Percentiles rank a stretch among this genome's conserved stretches.
Evolutionary conservation across 2,888 invertebrate genomes (phyloP).

Genomic region (Drosophila kuntzei): DNA sequence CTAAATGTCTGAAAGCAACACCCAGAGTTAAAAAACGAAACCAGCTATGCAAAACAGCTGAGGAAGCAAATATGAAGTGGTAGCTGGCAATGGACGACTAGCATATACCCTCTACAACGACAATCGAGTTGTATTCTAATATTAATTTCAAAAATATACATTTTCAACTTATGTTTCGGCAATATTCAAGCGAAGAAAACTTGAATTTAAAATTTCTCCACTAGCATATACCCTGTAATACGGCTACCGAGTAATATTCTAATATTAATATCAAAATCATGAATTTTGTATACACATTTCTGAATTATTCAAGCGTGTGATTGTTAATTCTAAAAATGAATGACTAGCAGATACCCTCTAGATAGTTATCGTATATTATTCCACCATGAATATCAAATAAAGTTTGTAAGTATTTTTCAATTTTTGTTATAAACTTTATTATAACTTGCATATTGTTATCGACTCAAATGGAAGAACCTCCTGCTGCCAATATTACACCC

Average conservation of each 20-base stretch:
- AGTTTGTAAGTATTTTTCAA: no score
- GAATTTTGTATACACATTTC: no score
- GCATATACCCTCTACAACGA: neutral
- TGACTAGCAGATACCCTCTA: no score
- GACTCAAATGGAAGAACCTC: neutral
- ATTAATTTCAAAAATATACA: neutral
- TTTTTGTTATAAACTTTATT: neutral
- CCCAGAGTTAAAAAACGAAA: conserved; percentile 17
- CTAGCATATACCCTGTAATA: neutral
- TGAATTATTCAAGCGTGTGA: no score
- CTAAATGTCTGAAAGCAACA: conserved; percentile 59
- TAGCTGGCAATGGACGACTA: neutral
- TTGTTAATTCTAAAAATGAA: no score
- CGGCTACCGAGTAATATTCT: neutral
- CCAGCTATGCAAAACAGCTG: conserved; percentile 23
- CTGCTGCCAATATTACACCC: no score
- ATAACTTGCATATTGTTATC: neutral
- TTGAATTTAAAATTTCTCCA: neutral
- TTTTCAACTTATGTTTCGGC: neutral
- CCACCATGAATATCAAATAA: no score
- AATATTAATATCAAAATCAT: no score
- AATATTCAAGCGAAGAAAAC: neutral
- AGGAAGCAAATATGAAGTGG: conserved; percentile 1
- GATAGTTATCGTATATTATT: no score
- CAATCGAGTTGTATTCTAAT: neutral